These are phyloP conservation scores for Larimichthys crocea DNA, from an alignment of 2,113 vertebrate species.

Conservation along the genomic window DNA sequence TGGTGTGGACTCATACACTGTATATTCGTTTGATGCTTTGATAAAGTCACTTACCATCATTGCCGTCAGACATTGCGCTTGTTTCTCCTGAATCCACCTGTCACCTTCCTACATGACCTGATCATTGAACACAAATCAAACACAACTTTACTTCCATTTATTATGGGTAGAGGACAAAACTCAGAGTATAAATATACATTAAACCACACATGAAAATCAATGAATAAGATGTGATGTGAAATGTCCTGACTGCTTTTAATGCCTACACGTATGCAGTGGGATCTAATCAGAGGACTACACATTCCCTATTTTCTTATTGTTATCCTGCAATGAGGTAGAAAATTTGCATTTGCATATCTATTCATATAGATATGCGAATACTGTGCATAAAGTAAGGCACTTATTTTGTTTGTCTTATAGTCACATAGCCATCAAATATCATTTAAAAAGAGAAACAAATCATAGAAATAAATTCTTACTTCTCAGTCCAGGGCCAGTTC, in stretches of 20 bases:
- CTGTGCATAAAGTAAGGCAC: neutral
- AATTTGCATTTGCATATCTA: no score
- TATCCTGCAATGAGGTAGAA: neutral
- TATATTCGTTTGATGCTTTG: neutral
- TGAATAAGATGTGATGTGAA: neutral
- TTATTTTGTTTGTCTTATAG: neutral
- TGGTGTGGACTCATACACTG: neutral
- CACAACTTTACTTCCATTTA: neutral
- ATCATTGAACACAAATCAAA: constrained; percentile 17
- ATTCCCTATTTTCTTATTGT: neutral
- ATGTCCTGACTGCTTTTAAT: neutral
- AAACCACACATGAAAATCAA: neutral
- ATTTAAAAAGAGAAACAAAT: constrained; percentile 23
- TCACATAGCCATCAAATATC: neutral
- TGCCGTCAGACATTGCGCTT: constrained; percentile 56
- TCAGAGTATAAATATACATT: constrained; percentile 1
- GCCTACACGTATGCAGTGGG: neutral
- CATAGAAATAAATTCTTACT: constrained; percentile 60
- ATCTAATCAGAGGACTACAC: neutral
- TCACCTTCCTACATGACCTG: constrained; percentile 37
- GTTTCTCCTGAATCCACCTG: constrained; percentile 48
- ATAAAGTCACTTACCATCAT: constrained; percentile 58
- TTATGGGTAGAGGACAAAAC: constrained; percentile 39
- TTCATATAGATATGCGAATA: neutral
- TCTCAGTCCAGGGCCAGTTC: constrained; percentile 33